phyloP scores from a whole-genome alignment of 1,140 invertebrate species.

The Drosophila simulans region DNA sequence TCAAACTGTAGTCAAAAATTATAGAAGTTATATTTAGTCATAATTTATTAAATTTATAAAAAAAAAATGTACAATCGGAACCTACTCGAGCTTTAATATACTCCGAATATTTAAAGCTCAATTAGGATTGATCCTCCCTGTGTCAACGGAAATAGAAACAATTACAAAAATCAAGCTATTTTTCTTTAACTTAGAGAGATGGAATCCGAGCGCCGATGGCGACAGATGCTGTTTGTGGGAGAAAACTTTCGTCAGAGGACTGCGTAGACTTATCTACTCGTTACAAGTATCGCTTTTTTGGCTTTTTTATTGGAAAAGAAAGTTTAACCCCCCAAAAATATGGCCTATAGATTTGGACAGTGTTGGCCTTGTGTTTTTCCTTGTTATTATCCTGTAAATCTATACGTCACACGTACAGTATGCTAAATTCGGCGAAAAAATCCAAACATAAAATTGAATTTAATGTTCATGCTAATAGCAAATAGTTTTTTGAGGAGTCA shows the following conservation, averaged over 20 bases:
- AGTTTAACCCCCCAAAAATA: conserved; percentile 45
- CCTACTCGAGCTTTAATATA: no score
- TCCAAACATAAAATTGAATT: no score
- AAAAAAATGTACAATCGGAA: no score
- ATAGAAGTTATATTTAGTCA: no score
- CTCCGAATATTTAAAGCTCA: no score
- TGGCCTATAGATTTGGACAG: conserved; percentile 25
- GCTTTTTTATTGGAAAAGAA: conserved; percentile 58
- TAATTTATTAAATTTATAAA: no score
- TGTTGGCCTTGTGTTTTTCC: neutral
- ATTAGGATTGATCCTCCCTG: neutral
- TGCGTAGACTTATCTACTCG: conserved; percentile 4
- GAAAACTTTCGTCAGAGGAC: neutral
- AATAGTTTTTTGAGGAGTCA: no score
- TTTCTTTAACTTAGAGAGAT: conserved; percentile 41
- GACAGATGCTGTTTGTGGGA: conserved; percentile 53
- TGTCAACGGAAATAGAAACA: conserved; percentile 33
- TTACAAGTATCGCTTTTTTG: conserved; percentile 53
- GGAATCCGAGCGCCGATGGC: conserved; percentile 49
- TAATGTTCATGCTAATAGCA: no score
- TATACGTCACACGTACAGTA: no score
- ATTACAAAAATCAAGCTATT: conserved; percentile 75
- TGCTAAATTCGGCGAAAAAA: no score
- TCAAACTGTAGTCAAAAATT: no score
- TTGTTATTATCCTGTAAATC: neutral